phyloP scores from a whole-genome alignment of 2,113 vertebrate species.

The Stomatorhinus ivindoensis region DNA sequence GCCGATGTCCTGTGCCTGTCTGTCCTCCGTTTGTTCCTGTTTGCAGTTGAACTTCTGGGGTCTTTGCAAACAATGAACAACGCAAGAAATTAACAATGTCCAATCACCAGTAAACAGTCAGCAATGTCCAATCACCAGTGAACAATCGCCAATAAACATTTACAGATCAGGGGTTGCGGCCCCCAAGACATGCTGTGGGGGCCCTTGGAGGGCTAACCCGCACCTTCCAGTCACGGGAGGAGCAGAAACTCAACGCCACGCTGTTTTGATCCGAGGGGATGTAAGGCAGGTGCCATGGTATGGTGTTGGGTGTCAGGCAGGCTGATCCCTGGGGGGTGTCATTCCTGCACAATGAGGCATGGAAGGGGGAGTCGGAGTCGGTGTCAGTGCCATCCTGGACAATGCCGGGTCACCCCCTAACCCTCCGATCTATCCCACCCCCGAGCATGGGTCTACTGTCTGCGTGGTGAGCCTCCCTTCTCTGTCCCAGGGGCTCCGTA shows the following conservation, averaged over 20 bases:
- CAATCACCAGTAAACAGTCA: not conserved
- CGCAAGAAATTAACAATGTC: too few species aligned
- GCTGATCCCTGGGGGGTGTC: constrained; percentile 17
- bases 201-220: not conserved
- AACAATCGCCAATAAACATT: not conserved
- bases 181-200: not conserved
- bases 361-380: constrained; percentile 13
- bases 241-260: not conserved
- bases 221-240: not conserved
- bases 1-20: too few species aligned
- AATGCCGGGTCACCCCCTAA: not conserved
- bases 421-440: not conserved
- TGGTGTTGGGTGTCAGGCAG: constrained; percentile 31
- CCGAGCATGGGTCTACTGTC: not conserved
- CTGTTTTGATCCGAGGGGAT: constrained; percentile 11
- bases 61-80: not conserved
- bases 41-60: not conserved
- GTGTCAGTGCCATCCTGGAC: not conserved
- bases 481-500: not conserved
- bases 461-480: not conserved
- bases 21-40: not conserved
- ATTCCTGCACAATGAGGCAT: constrained; percentile 11
- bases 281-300: constrained; percentile 24
- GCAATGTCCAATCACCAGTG: too few species aligned
- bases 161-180: not conserved